Evolutionary conservation across 1,140 invertebrate genomes (phyloP), one percentile per base, ranked within the genome.

Genomic region (Pachypsylla venusta): DNA sequence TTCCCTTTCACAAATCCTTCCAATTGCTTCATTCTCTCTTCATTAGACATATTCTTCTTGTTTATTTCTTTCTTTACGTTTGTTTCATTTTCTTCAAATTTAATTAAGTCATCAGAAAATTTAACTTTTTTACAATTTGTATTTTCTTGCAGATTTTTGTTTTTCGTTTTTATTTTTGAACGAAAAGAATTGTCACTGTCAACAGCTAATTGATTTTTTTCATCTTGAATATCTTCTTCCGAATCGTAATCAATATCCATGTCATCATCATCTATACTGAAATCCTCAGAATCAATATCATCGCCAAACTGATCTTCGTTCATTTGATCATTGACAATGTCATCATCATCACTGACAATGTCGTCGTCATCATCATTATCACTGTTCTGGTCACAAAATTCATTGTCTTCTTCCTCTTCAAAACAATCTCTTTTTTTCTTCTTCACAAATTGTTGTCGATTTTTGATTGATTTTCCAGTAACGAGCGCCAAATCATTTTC

Each of bases 401-500:
- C 54, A 5, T 55, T 26, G 55, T 63, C 60, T 57, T 64, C 56
- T 61, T 28, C 63, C 54, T 65, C 55, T 60, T 56, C 61, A 61
- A 64, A 40, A 59, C 61, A 54, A 19, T 60, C 53, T 63, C n/a
- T 28, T 59, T 61, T 25, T 54, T 63, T 53, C 35, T 20, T 60
- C 56, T 55, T 61, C 14, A 53, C 57, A 35, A 12, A 57, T 53
- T 60, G 64, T 55, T 35, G 57, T 22, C 28, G 4, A n/a, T n/a
- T 54, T 2, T 59, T 57, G 19, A 40, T 48, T 59, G 59, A 48
- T 57, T 65, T 66, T 24, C 73, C 74, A 27, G 70, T 74, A 4
- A 75, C 71, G 53, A 74, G 67, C 26, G 72, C 75, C 59, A 81
- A 70, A 69, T 83, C 81, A 64, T 80, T 76, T 64, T 83, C 78